Percentiles rank a stretch among this genome's conserved stretches.
Conservation (phyloP, 92 coral and sea anemone genomes). For the Parazoanthus darwini region DNA sequence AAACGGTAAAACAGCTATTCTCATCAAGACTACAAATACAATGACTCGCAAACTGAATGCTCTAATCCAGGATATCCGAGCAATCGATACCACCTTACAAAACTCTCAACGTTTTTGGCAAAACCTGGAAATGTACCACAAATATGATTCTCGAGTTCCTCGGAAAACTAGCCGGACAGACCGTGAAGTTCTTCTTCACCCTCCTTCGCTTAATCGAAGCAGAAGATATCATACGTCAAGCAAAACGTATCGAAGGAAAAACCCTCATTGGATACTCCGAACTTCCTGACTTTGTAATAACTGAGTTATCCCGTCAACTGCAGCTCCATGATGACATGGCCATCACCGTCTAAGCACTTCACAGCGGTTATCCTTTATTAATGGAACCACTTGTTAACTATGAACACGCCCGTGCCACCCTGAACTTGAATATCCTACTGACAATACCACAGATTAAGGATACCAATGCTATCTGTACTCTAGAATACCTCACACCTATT, state of each 20-base stretch:
- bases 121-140: slow-evolving; percentile 14
- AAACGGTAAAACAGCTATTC: slow-evolving; percentile 25
- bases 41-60: slow-evolving; percentile 44
- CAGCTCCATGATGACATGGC: background rate
- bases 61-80: background rate
- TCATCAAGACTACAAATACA: slow-evolving; percentile 17
- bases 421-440: slow-evolving; percentile 1
- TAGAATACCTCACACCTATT: slow-evolving; percentile 36
- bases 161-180: slow-evolving; percentile 28
- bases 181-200: slow-evolving; percentile 9
- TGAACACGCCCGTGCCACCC: background rate
- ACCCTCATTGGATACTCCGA: background rate
- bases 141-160: slow-evolving; percentile 30
- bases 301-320: background rate
- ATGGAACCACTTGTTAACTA: background rate
- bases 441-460: slow-evolving; percentile 38
- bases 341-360: background rate
- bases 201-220: slow-evolving; percentile 3
- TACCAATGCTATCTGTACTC: slow-evolving; percentile 31
- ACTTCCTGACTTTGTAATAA: slow-evolving; percentile 14
- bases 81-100: slow-evolving; percentile 34
- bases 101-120: background rate
- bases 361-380: background rate
- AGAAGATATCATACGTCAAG: background rate
- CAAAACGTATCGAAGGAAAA: slow-evolving; percentile 17